Evolutionary conservation across 2,797 vertebrate species (phyloP).

Genomic region (Hemibagrus guttatus): DNA sequence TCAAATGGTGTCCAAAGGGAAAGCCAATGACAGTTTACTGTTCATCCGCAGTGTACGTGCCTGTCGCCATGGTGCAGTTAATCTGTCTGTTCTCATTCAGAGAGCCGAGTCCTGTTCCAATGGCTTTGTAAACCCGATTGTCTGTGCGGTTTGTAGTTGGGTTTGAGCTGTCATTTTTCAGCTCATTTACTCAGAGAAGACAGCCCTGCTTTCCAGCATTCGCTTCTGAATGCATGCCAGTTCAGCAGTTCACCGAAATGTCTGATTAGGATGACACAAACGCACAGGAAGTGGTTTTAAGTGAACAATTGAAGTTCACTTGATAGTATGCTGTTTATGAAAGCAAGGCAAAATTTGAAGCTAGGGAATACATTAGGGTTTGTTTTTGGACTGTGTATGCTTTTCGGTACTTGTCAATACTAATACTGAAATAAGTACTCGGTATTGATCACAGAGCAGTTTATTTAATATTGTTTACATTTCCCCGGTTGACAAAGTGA

Average conservation of each 20-base stretch:
- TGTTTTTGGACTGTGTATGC: no score
- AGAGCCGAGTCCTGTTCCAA: not conserved
- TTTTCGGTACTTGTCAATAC: no score
- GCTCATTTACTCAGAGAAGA: conserved; percentile 6
- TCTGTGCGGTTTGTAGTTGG: conserved; percentile 31
- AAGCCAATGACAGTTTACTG: not conserved
- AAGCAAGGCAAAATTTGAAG: not conserved
- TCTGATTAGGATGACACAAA: not conserved
- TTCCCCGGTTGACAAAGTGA: not conserved
- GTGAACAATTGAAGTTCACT: not conserved
- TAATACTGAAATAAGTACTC: not conserved
- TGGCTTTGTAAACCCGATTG: conserved; percentile 58
- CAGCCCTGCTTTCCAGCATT: not conserved
- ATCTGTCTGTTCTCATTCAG: not conserved
- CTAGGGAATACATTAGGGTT: not conserved
- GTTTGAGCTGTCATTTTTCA: conserved; percentile 10
- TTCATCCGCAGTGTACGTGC: conserved; percentile 1
- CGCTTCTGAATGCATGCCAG: not conserved
- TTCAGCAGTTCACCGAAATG: not conserved
- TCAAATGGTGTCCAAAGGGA: not conserved
- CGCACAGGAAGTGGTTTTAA: not conserved
- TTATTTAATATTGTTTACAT: not conserved
- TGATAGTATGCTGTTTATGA: not conserved
- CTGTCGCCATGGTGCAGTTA: not conserved
- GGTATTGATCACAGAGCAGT: not conserved